Percentiles rank a stretch among this genome's conserved stretches.
These are phyloP conservation scores for Dermolepida albohirtum DNA, from an alignment of 2,888 invertebrate genomes.

Conservation along the genomic window DNA sequence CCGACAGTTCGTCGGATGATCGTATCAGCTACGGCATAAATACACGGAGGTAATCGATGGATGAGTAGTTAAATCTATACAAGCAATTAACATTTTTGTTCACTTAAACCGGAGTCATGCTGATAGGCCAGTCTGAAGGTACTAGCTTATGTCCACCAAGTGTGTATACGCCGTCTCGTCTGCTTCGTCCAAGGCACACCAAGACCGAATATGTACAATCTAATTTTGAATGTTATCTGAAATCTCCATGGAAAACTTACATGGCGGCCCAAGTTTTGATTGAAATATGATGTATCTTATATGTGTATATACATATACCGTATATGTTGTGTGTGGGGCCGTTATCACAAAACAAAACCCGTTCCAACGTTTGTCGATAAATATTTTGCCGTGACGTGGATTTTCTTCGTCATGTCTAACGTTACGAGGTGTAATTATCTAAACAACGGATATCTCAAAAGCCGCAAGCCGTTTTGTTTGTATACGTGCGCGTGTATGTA, in stretches of 20 bases:
- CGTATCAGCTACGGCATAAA: conserved; percentile 23
- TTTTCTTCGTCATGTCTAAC: conserved; percentile 17
- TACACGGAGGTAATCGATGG: conserved; percentile 56
- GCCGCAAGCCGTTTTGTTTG: no score
- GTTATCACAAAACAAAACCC: conserved; percentile 4
- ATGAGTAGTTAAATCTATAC: conserved; percentile 62
- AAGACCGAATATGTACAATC: conserved; percentile 44
- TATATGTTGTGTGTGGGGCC: background rate
- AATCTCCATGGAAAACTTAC: conserved; percentile 42
- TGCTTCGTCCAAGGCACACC: conserved; percentile 14
- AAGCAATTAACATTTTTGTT: conserved; percentile 63
- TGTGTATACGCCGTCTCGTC: background rate
- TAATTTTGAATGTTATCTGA: conserved; percentile 48
- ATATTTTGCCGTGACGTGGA: conserved; percentile 12
- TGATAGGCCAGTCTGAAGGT: conserved; percentile 46
- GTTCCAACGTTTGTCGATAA: conserved; percentile 5
- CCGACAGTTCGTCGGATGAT: conserved; percentile 8
- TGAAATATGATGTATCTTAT: conserved; percentile 35
- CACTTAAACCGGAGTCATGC: conserved; percentile 57
- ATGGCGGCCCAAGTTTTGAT: conserved; percentile 33
- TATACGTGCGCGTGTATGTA: no score
- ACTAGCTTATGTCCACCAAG: background rate
- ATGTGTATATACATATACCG: background rate
- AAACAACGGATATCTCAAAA: conserved; percentile 8
- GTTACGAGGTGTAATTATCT: conserved; percentile 26